Evolutionary conservation across 2,113 vertebrate genomes (phyloP).

Genomic region (Daboia siamensis): DNA sequence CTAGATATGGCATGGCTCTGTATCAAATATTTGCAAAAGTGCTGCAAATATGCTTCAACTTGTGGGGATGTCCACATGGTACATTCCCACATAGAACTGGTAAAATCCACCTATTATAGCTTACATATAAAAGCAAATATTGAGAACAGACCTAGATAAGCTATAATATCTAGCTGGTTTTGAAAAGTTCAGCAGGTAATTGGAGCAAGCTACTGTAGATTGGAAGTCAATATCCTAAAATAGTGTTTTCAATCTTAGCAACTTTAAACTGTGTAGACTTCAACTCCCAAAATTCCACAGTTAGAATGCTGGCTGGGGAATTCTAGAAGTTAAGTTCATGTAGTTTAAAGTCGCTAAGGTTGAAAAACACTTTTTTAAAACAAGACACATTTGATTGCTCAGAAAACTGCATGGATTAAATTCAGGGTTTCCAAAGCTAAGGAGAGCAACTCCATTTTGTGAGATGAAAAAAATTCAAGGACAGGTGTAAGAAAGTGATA

Average conservation of each 20-base stretch:
- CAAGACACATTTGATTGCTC: background rate
- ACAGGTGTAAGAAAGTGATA: background rate
- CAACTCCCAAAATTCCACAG: background rate
- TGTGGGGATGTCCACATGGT: background rate
- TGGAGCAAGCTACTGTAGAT: background rate
- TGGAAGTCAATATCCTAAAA: background rate
- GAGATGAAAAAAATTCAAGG: background rate
- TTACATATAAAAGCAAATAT: background rate
- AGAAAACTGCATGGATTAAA: background rate
- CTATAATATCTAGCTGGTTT: background rate
- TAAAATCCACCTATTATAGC: background rate
- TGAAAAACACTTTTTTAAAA: background rate
- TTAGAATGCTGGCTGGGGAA: background rate
- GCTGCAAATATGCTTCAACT: background rate
- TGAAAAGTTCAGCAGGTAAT: background rate
- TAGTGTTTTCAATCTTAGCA: background rate
- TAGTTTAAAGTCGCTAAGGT: background rate
- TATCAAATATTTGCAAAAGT: background rate
- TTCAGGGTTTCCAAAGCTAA: background rate
- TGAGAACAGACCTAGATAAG: background rate
- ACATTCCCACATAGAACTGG: background rate
- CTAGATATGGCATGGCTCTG: background rate
- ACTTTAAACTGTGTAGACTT: background rate
- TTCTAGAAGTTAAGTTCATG: background rate
- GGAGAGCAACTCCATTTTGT: background rate